These are phyloP conservation scores for Belonocnema kinseyi DNA, from an alignment of 1,140 invertebrate species.

Conservation along the genomic window DNA sequence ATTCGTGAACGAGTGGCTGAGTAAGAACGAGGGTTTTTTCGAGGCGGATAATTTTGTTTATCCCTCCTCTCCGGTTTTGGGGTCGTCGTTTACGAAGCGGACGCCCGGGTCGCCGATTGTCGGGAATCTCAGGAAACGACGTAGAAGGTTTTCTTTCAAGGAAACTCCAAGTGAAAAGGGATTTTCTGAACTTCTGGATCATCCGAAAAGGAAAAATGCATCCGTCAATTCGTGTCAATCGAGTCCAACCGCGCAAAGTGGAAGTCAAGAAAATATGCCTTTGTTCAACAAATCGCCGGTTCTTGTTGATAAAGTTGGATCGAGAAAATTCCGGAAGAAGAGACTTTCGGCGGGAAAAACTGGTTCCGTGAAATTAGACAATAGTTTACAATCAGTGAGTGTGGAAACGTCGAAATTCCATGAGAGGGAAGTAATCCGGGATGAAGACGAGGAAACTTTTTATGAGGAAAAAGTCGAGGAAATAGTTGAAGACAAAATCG, in stretches of 20 bases:
- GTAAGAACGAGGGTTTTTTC: background rate
- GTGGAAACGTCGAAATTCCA: background rate
- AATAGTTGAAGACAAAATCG: constrained; percentile 3
- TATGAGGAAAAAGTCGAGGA: background rate
- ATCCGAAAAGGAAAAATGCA: background rate
- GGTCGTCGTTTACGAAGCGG: background rate
- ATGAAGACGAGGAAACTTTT: constrained; percentile 34
- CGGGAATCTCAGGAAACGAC: background rate
- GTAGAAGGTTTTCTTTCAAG: background rate
- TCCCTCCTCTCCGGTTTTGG: background rate
- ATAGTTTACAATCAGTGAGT: background rate
- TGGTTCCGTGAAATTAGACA: background rate
- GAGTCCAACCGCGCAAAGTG: background rate
- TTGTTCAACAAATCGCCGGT: background rate
- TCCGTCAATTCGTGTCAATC: background rate
- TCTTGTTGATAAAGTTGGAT: background rate
- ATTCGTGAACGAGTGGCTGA: background rate
- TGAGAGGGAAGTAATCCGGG: constrained; percentile 36
- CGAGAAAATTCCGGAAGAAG: background rate
- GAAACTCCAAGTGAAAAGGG: background rate
- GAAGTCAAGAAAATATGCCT: too few species aligned
- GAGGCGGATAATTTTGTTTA: background rate
- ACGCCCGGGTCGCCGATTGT: background rate
- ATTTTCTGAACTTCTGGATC: background rate
- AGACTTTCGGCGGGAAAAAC: background rate